A percentile compares a stretch with the other conserved stretches of the same genome.
Conservation (phyloP, 2,888 invertebrate species). For the Brachypterus glaber region DNA sequence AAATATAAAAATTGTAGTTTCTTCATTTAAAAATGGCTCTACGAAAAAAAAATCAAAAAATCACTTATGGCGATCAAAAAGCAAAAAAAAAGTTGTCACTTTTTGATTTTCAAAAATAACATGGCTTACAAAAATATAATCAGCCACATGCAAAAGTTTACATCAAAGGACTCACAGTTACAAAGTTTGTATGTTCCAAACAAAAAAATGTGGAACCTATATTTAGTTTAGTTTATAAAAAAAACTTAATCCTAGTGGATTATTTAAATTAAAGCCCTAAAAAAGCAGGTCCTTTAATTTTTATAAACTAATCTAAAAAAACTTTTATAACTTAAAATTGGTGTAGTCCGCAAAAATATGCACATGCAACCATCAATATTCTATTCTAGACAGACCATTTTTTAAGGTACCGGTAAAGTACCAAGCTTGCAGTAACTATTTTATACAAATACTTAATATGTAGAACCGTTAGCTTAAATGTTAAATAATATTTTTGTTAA, state of each 20-base stretch:
- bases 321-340: not conserved
- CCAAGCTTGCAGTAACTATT: too few species aligned
- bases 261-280: not conserved
- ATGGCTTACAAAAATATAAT: conserved; percentile 39
- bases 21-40: conserved; percentile 13
- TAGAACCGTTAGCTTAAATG: too few species aligned
- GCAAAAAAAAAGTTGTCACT: too few species aligned
- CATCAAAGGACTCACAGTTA: conserved; percentile 10
- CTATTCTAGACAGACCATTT: too few species aligned
- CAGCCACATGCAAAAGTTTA: conserved; percentile 35
- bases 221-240: too few species aligned
- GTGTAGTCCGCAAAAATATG: conserved; percentile 3
- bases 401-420: too few species aligned
- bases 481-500: too few species aligned
- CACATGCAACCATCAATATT: conserved; percentile 24
- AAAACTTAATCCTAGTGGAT: too few species aligned
- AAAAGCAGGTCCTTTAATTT: not conserved
- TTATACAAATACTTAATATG: too few species aligned
- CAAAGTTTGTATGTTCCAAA: not conserved
- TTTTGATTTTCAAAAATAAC: conserved; percentile 16
- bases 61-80: conserved; percentile 32
- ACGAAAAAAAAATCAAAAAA: too few species aligned
- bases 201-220: too few species aligned
- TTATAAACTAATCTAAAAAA: not conserved
- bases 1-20: too few species aligned